Evolutionary conservation across 2,888 invertebrate species (phyloP).

Genomic region (Drosophila rubida): DNA sequence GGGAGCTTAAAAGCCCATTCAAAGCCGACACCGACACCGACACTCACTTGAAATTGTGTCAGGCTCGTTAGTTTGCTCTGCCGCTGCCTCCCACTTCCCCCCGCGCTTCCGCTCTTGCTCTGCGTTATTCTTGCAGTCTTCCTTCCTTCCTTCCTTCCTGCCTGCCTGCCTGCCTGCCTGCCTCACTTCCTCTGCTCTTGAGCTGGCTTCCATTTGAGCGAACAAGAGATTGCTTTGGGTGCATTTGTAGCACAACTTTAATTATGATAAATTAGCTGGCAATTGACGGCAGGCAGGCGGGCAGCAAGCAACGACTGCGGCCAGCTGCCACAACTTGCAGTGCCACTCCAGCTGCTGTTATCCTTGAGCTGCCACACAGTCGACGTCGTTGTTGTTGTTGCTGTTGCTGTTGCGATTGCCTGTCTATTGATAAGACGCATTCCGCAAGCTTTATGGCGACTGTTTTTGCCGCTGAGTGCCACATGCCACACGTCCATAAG

Average conservation of each 20-base stretch:
- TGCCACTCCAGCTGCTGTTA: conserved; percentile 45
- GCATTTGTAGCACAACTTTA: conserved; percentile 55
- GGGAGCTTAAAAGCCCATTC: conserved; percentile 2
- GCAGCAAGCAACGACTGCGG: conserved; percentile 17
- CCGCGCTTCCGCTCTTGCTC: neutral
- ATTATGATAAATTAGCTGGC: conserved; percentile 71
- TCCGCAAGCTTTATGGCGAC: conserved; percentile 63
- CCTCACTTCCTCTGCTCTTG: neutral
- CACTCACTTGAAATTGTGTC: conserved; percentile 62
- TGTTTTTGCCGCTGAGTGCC: conserved; percentile 17
- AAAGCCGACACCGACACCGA: conserved; percentile 37
- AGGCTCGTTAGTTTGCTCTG: conserved; percentile 60
- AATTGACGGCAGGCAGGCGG: conserved; percentile 40
- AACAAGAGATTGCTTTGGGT: conserved; percentile 19
- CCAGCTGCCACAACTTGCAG: conserved; percentile 25
- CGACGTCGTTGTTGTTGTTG: conserved; percentile 23
- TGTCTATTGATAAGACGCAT: conserved; percentile 70
- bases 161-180: conserved; percentile 14
- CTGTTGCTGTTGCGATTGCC: conserved; percentile 51
- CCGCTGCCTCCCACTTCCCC: neutral
- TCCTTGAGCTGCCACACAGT: conserved; percentile 71
- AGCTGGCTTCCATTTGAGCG: neutral
- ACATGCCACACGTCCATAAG: conserved; percentile 51
- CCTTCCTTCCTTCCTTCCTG: conserved; percentile 12
- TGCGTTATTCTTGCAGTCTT: neutral